Evolutionary conservation across 1,140 invertebrate genomes (phyloP).

Genomic region (Aporrectodea caliginosa): DNA sequence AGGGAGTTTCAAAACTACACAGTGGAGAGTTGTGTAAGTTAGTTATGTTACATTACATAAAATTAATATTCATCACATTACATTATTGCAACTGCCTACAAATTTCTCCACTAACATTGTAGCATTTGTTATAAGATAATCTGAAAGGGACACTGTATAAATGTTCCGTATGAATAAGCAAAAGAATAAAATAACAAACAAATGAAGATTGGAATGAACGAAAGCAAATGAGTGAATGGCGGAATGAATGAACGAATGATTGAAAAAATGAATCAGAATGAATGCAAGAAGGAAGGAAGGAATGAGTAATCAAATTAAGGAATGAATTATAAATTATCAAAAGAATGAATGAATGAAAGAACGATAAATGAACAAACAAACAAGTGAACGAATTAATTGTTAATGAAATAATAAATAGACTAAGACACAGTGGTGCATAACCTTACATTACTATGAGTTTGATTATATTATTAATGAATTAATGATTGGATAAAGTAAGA

Average conservation of each 20-base stretch:
- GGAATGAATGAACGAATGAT: no score
- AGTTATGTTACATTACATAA: constrained; percentile 19
- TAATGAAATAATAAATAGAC: not conserved
- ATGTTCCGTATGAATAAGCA: not conserved
- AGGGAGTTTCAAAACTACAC: constrained; percentile 73
- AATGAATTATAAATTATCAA: not conserved
- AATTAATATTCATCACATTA: not conserved
- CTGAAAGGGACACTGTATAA: no score
- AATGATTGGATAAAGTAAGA: no score
- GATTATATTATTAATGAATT: no score
- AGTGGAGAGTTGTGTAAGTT: constrained; percentile 74
- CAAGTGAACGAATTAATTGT: not conserved
- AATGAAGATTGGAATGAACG: no score
- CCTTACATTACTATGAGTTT: no score
- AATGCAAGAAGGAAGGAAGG: not conserved
- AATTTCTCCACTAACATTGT: not conserved
- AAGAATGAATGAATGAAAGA: not conserved
- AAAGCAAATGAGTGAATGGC: no score
- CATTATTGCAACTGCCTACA: no score
- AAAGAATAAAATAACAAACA: no score
- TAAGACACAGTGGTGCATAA: no score
- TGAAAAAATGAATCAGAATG: not conserved
- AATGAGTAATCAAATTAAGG: not conserved
- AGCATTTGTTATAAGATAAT: not conserved
- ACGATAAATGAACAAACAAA: not conserved